phyloP scores from a whole-genome alignment of 2,888 invertebrate genomes.

The Mythimna impura region DNA sequence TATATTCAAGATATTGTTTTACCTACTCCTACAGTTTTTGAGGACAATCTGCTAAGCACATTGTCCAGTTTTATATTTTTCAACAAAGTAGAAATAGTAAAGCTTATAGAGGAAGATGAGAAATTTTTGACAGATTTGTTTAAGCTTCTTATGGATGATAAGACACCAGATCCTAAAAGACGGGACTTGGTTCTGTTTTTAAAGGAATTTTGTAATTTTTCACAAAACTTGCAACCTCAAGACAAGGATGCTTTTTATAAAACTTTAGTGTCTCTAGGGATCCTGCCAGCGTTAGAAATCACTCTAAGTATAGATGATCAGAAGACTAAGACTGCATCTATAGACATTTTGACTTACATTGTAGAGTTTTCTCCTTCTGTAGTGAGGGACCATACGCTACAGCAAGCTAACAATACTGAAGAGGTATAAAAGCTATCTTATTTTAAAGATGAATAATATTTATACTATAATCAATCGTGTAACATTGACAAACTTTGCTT shows the following conservation, averaged over 20 bases:
- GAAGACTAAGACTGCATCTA: constrained; percentile 98
- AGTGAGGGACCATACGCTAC: constrained; percentile 98
- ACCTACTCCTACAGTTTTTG: constrained; percentile 99
- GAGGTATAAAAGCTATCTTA: constrained; percentile 90
- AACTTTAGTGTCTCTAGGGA: constrained; percentile 96
- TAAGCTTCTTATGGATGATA: constrained; percentile 96
- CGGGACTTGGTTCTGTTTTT: constrained; percentile 99
- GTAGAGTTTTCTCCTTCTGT: constrained; percentile 99
- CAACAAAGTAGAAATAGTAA: constrained; percentile 99
- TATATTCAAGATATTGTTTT: constrained; percentile 99
- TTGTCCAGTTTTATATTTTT: constrained; percentile 99
- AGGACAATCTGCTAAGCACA: constrained; percentile 99
- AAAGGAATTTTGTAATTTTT: constrained; percentile 99
- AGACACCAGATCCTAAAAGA: constrained; percentile 95
- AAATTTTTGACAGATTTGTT: constrained; percentile 98
- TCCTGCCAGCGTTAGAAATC: constrained; percentile 97
- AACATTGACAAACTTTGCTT: constrained; percentile 16
- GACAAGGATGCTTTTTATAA: constrained; percentile 99
- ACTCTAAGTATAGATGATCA: constrained; percentile 97
- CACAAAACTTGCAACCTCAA: constrained; percentile 99
- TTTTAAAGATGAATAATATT: not conserved
- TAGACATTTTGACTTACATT: constrained; percentile 99
- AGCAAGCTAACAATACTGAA: constrained; percentile 97
- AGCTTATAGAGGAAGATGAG: constrained; percentile 99
- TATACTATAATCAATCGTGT: not conserved